phyloP scores from a whole-genome alignment of 2,113 vertebrate genomes.

The Oryzias woworae region DNA sequence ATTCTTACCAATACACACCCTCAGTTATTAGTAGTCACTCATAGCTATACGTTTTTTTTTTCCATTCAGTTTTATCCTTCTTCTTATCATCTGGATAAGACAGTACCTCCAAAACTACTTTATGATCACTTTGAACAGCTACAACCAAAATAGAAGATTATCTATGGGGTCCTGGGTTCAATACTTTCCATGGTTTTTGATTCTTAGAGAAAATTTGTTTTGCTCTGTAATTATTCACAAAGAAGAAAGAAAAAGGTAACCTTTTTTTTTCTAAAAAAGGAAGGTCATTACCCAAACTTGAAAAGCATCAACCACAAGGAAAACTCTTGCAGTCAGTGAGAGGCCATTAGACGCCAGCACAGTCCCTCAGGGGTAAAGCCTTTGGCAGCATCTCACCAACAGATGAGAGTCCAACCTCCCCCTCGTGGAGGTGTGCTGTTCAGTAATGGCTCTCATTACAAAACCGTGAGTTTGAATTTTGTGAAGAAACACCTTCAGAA shows the following conservation, averaged over 20 bases:
- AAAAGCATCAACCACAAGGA: slow-evolving; percentile 26
- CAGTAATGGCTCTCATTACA: slow-evolving; percentile 45
- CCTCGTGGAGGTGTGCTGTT: slow-evolving; percentile 8
- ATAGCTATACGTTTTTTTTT: too few relatives aligned
- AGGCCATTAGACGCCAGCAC: slow-evolving; percentile 53
- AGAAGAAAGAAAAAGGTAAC: neutral
- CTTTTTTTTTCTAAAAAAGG: slow-evolving; percentile 14
- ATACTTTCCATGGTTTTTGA: neutral
- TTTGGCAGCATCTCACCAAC: slow-evolving; percentile 39
- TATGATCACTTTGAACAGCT: too few relatives aligned
- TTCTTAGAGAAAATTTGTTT: neutral
- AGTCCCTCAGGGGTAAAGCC: slow-evolving; percentile 42
- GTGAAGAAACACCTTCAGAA: too few relatives aligned
- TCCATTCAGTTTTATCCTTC: too few relatives aligned
- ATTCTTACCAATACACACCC: too few relatives aligned
- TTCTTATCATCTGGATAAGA: too few relatives aligned
- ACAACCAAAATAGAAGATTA: too few relatives aligned
- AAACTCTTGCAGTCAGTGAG: slow-evolving; percentile 28
- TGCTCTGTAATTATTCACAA: neutral
- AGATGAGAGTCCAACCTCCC: slow-evolving; percentile 46
- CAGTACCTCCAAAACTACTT: too few relatives aligned
- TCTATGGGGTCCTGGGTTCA: too few relatives aligned
- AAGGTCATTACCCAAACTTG: slow-evolving; percentile 32
- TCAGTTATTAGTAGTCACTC: too few relatives aligned
- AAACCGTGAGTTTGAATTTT: neutral